A percentile compares a stretch with the other conserved stretches of the same genome.
These are phyloP conservation scores for Escarpia spicata DNA, from an alignment of 2,888 invertebrate species.

Conservation along the genomic window DNA sequence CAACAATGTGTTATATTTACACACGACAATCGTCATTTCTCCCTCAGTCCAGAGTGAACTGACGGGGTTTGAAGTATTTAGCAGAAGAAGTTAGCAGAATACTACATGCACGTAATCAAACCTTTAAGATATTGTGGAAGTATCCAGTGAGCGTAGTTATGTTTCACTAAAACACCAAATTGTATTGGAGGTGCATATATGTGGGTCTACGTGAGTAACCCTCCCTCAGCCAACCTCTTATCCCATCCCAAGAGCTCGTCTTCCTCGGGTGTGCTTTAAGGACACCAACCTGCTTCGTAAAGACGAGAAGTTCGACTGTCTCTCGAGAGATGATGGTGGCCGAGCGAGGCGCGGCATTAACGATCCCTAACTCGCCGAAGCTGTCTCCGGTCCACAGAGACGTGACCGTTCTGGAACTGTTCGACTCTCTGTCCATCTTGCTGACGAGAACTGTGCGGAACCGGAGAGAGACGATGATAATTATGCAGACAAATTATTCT, in stretches of 20 bases:
- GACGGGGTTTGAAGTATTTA: background rate
- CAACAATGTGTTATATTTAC: background rate
- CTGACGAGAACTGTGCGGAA: constrained; percentile 49
- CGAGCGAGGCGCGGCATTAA: constrained; percentile 48
- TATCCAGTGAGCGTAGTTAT: background rate
- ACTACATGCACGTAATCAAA: background rate
- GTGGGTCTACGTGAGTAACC: background rate
- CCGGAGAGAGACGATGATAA: background rate
- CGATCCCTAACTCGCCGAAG: constrained; percentile 56
- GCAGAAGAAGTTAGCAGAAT: background rate
- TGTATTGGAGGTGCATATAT: background rate
- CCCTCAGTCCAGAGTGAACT: background rate
- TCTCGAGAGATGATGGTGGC: constrained; percentile 57
- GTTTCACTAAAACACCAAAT: background rate
- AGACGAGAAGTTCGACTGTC: constrained; percentile 51
- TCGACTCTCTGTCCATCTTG: constrained; percentile 45
- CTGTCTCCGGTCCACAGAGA: constrained; percentile 52
- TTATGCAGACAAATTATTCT: background rate
- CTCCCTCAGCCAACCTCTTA: background rate
- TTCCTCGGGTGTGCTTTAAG: background rate
- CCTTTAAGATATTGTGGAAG: too few species aligned
- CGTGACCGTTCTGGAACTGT: constrained; percentile 47
- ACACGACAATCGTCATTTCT: background rate
- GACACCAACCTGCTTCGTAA: constrained; percentile 35
- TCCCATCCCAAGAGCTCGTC: too few species aligned